These are phyloP conservation scores for Mesocentrotus franciscanus DNA, from an alignment of 53 echinoderm and acorn worm genomes.

Conservation along the genomic window DNA sequence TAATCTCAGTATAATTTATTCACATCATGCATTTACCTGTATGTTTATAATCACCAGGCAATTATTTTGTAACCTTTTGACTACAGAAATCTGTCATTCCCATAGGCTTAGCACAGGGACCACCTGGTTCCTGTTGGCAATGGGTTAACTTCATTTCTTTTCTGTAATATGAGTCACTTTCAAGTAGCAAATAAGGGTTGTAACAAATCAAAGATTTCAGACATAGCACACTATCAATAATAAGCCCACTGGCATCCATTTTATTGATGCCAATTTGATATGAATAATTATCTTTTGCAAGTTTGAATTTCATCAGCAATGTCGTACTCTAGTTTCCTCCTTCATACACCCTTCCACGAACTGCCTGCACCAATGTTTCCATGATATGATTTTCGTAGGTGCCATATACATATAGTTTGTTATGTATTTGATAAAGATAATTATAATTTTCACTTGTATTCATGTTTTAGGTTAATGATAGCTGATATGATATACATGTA, in stretches of 20 bases:
- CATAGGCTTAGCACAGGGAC: too few species aligned
- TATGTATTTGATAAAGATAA: background rate
- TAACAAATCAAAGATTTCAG: background rate
- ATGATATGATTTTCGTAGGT: background rate
- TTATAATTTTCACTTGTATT: background rate
- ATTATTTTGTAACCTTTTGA: too few species aligned
- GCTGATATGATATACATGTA: too few species aligned
- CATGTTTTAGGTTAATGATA: background rate
- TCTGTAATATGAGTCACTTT: too few species aligned
- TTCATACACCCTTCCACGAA: background rate
- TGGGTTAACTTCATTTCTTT: too few species aligned
- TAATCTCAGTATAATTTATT: too few species aligned
- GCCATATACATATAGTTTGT: background rate
- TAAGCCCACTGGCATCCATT: background rate
- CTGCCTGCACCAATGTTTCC: background rate
- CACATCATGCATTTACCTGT: too few species aligned
- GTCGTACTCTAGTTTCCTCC: background rate
- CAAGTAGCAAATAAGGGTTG: too few species aligned
- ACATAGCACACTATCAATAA: background rate
- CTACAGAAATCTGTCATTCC: too few species aligned
- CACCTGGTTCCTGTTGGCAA: too few species aligned
- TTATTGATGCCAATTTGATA: background rate
- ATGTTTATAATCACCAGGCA: too few species aligned
- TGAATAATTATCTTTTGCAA: background rate
- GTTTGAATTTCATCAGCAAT: background rate